Evolutionary conservation across 2,797 vertebrate species (phyloP).

Genomic region (Rousettus madagascariensis): DNA sequence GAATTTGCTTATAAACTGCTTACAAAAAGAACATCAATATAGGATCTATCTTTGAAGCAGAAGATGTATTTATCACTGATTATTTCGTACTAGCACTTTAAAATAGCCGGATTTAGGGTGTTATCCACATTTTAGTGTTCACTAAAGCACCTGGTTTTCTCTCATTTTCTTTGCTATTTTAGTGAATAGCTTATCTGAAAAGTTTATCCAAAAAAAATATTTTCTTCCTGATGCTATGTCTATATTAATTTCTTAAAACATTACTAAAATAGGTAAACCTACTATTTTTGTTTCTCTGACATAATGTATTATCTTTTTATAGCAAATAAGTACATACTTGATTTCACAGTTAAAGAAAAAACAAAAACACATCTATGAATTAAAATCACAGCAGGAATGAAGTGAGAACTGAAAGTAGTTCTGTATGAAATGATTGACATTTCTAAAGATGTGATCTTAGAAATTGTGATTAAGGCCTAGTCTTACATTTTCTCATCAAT

Average conservation of each 20-base stretch:
- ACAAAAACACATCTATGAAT: not conserved
- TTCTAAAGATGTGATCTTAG: not conserved
- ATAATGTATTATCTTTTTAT: not conserved
- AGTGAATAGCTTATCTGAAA: not conserved
- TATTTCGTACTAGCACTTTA: not conserved
- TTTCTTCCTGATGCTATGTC: not conserved
- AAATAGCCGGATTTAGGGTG: not conserved
- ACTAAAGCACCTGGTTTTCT: not conserved
- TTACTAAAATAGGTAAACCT: not conserved
- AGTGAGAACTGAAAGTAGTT: not conserved
- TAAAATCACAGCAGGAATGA: slow-evolving; percentile 7
- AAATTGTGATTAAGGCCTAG: not conserved
- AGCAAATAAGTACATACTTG: not conserved
- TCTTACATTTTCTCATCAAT: not conserved
- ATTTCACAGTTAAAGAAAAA: slow-evolving; percentile 7
- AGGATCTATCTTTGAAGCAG: not conserved
- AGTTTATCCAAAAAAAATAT: not conserved
- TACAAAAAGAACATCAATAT: not conserved
- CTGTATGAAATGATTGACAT: not conserved
- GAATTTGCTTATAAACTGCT: not conserved
- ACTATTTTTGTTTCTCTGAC: not conserved
- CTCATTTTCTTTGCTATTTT: not conserved
- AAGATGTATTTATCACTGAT: not conserved
- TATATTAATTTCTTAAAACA: not conserved
- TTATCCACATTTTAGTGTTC: not conserved